phyloP scores from a whole-genome alignment of 2,888 invertebrate genomes.

The Smittia aterrima region DNA sequence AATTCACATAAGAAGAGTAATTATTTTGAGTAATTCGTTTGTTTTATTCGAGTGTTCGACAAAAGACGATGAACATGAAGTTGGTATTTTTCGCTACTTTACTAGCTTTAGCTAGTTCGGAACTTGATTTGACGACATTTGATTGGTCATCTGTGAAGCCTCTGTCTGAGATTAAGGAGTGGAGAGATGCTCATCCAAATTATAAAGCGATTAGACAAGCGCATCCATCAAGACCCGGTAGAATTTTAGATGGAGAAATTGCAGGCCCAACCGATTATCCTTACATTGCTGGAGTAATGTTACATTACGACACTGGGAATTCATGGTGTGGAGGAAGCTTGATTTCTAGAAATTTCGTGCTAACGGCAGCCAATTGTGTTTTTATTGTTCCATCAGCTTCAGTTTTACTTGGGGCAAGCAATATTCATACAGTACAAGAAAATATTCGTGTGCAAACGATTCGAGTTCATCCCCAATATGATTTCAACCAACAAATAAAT shows the following conservation, averaged over 20 bases:
- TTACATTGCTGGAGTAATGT: not conserved
- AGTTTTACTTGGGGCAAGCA: not conserved
- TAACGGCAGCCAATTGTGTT: conserved; percentile 10
- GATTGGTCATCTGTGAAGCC: conserved; percentile 18
- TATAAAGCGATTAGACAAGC: not conserved
- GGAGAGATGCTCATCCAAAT: conserved; percentile 9
- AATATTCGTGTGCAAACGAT: not conserved
- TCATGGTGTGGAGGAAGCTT: conserved; percentile 21
- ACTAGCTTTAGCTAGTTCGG: not conserved
- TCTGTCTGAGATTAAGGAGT: not conserved
- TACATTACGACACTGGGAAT: conserved; percentile 10
- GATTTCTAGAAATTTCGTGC: conserved; percentile 1
- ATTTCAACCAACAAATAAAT: not conserved
- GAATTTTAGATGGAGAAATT: conserved; percentile 8
- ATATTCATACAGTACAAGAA: not conserved
- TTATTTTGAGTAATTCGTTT: too few relatives aligned
- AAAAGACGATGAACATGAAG: not conserved
- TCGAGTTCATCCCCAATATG: not conserved
- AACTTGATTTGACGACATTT: not conserved
- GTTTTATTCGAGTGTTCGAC: not conserved
- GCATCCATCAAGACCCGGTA: not conserved
- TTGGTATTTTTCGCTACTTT: not conserved
- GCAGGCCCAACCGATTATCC: not conserved
- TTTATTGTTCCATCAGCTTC: not conserved
- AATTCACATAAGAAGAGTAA: too few relatives aligned